Evolutionary conservation across 35 echinoderm and acorn worm species (phyloP).

Genomic region (Heliocidaris erythrogramma): DNA sequence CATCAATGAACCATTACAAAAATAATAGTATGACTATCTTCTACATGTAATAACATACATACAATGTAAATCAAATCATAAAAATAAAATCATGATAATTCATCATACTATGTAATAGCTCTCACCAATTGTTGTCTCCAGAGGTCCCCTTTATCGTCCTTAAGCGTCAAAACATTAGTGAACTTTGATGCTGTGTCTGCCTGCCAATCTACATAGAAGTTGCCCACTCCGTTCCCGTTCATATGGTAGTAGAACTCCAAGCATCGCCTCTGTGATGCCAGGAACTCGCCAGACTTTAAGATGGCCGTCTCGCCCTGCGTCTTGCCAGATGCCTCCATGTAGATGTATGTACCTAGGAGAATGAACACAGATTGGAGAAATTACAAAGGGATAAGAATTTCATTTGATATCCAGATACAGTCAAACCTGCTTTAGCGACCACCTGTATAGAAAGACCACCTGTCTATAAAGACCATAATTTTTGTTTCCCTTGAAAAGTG

Average conservation of each 20-base stretch:
- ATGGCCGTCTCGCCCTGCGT: conserved; percentile 51
- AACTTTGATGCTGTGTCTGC: conserved; percentile 37
- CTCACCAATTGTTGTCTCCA: conserved; percentile 72
- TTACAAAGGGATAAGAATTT: neutral
- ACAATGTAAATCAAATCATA: too few species aligned
- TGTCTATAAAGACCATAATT: too few species aligned
- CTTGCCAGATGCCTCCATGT: conserved; percentile 67
- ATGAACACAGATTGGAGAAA: neutral
- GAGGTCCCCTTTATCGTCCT: conserved; percentile 60
- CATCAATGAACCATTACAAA: too few species aligned
- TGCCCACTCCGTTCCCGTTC: conserved; percentile 70
- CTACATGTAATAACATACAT: too few species aligned
- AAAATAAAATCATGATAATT: too few species aligned
- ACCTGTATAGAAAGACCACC: too few species aligned
- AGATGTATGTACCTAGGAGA: conserved; percentile 68
- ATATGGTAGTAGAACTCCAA: conserved; percentile 91
- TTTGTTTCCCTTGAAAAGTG: too few species aligned
- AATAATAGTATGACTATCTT: too few species aligned
- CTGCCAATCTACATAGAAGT: conserved; percentile 54
- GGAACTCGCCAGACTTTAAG: conserved; percentile 74
- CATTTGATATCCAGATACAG: too few species aligned
- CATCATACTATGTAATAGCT: too few species aligned
- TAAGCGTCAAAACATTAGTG: conserved; percentile 18
- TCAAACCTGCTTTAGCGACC: too few species aligned
- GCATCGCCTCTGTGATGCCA: conserved; percentile 50